A percentile compares a stretch with the other conserved stretches of the same genome.
Evolutionary conservation across 2,888 invertebrate genomes (phyloP).

Genomic region (Pseudeuparius sepicola): DNA sequence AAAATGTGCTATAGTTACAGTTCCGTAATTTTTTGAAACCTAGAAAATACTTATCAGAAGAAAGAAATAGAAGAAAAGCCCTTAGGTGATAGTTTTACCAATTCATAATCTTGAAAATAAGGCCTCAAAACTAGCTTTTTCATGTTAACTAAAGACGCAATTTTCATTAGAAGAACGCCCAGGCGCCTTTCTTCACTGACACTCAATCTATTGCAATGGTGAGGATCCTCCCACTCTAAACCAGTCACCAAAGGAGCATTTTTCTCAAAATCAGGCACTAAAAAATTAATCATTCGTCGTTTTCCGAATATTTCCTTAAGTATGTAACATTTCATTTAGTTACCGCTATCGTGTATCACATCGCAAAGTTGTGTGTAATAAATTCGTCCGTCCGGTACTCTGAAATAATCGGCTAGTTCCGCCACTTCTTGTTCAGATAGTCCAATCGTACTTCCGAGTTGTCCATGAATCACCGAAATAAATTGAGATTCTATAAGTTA

Average conservation of each 20-base stretch:
- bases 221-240: constrained; percentile 58
- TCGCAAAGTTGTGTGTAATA: constrained; percentile 66
- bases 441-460: constrained; percentile 55
- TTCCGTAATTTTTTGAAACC: constrained; percentile 65
- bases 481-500: constrained; percentile 56
- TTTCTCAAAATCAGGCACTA: constrained; percentile 42
- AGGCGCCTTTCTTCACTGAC: constrained; percentile 56
- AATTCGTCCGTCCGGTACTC: constrained; percentile 68
- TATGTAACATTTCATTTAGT: too few relatives aligned
- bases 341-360: constrained; percentile 60
- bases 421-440: constrained; percentile 62
- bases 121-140: constrained; percentile 57
- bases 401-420: constrained; percentile 68
- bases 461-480: constrained; percentile 57
- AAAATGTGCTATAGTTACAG: constrained; percentile 68
- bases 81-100: constrained; percentile 46
- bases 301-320: too few relatives aligned
- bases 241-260: constrained; percentile 44
- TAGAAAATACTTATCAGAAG: constrained; percentile 31
- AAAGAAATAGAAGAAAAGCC: neutral
- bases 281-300: constrained; percentile 20
- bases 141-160: constrained; percentile 48
- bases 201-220: constrained; percentile 55
- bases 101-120: constrained; percentile 65
- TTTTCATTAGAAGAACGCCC: constrained; percentile 61